Base-by-base conservation (phyloP, 92 coral and sea anemone species). In the Palythoa grandiflora region DNA sequence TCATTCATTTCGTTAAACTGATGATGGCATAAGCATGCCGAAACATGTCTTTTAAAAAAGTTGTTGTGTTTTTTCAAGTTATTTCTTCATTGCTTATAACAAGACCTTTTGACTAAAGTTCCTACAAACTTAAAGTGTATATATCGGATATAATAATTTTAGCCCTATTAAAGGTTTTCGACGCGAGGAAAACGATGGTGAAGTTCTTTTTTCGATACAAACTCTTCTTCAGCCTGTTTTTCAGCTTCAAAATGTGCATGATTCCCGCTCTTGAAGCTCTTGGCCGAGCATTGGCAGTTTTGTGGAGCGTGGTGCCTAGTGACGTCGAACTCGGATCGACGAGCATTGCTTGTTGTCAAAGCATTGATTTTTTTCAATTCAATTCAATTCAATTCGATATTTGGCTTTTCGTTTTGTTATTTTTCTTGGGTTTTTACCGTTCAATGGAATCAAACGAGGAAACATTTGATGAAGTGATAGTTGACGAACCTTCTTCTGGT, bases 221-320 rank as follows among this genome's bases (percentile, higher is more conserved):
- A 7, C 51, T 37, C 50, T 71, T 37, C 48, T 71, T 35, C 48
- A 48, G 50, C 51, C 51, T 37, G 50, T 71, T 71, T 71, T 71
- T 38, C 8, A 38, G 12, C 12, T 71, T 40, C 21, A 71, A 37
- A 71, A 40, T 0, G 38, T 5, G 38, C 8, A 28, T 37, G 9
- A 71, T 71, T 71, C 76, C 76, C 76, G 76, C 76, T 71, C 76
- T 37, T 8, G 76, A 71, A 71, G 76, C 50, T 71, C 50, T 8
- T 37, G 76, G 51, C 76, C 76, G 76, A 71, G 76, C 36, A 71
- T 20, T 71, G 75, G 75, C 40, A 71, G 75, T 71, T 36, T 71
- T 71, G 50, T 37, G 76, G 76, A n/a, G 76, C 76, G 50, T 71
- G 76, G 76, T 28, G 76, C 3, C 76, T 71, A 71, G 76, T 71